Base-by-base conservation (phyloP, 2,113 vertebrate genomes). In the Ageneiosus marmoratus region DNA sequence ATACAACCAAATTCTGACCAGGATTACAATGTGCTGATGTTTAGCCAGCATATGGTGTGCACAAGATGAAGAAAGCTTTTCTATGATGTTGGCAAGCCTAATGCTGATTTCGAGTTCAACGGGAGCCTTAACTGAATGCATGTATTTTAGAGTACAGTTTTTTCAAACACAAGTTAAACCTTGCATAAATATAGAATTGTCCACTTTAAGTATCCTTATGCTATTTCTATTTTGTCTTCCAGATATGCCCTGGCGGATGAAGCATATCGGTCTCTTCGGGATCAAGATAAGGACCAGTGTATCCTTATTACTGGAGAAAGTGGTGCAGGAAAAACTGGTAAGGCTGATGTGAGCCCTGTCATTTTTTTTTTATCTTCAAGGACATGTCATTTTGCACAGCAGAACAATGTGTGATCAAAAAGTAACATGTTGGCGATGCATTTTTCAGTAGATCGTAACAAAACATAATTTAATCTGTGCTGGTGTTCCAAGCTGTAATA, bases 221-320 rank as follows among this genome's bases (percentile, higher is more conserved):
- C n/a, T 82, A 24, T 27, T 50, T 56, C 27, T 86, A 56, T 92
- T 20, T 85, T 84, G 60, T 24, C 16, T 91, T 93, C n/a, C 95
- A 99, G 98, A 86, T 99, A 96, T 82, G 97, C 98, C 81, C 89
- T 99, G 90, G 96, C 98, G 63, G 98, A 99, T 87, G 98, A 99
- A 93, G 98, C 97, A 1, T 99, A 99, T 88, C 93, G 98, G 84
- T 99, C 98, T n/a, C 92, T 99, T 84, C 94, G 97, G 80, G 97
- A 99, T 93, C 97, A 99, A 91, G 98, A 98, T 90, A 99, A 98
- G 91, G 98, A 99, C 91, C 98, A 99, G 51, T 99, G 98, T 78
- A 99, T 99, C 88, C 96, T 99, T 85, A 99, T 99, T 84, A 99
- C 98, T 22, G 98, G 98, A 80, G 98, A 99, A 89, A 99, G 98